phyloP scores from a whole-genome alignment of 1,140 invertebrate genomes.

The Tetragonula clypearis region DNA sequence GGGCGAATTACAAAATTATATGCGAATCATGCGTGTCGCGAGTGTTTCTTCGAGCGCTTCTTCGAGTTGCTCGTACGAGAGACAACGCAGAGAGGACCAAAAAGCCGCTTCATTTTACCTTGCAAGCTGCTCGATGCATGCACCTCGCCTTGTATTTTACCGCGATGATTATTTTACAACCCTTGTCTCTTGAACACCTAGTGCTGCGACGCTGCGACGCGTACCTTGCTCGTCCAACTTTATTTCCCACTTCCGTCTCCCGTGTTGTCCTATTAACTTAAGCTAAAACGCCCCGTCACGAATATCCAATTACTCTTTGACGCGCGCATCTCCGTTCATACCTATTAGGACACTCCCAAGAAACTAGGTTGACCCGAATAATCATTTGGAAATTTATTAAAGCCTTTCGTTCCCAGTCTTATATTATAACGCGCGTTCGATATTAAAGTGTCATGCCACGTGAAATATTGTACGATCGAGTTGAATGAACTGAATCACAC shows the following conservation, averaged over 20 bases:
- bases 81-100: not conserved
- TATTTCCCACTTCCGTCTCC: not conserved
- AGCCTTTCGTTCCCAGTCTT: no score
- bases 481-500: no score
- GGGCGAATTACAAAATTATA: not conserved
- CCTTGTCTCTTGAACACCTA: not conserved
- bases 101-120: not conserved
- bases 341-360: not conserved
- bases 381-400: not conserved
- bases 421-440: no score
- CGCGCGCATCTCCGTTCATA: not conserved
- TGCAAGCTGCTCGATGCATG: not conserved
- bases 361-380: not conserved
- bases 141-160: not conserved
- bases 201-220: not conserved
- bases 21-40: no score
- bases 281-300: not conserved
- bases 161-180: not conserved
- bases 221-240: not conserved
- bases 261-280: not conserved
- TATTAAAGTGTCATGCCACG: no score
- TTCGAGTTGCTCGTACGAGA: not conserved
- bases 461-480: no score
- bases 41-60: not conserved
- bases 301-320: constrained; percentile 1